Conservation (phyloP, 1,140 invertebrate genomes). For the Penaeus indicus region DNA sequence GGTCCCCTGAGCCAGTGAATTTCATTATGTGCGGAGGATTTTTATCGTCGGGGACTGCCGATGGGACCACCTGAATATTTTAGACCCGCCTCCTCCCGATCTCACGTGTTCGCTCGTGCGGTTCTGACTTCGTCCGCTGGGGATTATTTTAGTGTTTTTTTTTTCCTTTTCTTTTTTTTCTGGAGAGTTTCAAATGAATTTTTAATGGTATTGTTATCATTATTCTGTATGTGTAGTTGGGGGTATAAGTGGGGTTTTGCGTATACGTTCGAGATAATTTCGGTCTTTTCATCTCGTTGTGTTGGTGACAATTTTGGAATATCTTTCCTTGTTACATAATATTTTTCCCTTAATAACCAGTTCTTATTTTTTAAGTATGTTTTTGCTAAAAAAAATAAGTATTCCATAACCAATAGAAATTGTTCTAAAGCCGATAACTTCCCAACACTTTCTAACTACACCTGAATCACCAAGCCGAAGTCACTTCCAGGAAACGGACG, state of each 20-base stretch:
- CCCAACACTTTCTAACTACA: background rate
- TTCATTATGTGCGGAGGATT: conserved; percentile 61
- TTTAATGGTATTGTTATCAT: too few species aligned
- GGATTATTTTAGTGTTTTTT: conserved; percentile 8
- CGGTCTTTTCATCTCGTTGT: too few species aligned
- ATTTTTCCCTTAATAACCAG: too few species aligned
- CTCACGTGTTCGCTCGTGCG: background rate
- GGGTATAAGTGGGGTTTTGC: too few species aligned
- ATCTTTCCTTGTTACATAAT: too few species aligned
- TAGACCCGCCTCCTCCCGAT: conserved; percentile 32
- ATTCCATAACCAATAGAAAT: too few species aligned
- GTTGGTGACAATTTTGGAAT: too few species aligned
- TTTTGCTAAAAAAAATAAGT: too few species aligned
- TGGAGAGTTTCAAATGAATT: too few species aligned
- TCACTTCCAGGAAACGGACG: conserved; percentile 18
- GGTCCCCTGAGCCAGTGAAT: conserved; percentile 54
- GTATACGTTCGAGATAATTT: too few species aligned
- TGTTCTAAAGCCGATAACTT: background rate
- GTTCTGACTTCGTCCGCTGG: background rate
- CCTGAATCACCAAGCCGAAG: conserved; percentile 13
- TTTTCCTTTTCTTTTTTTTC: background rate
- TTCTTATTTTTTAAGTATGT: too few species aligned
- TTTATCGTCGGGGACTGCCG: conserved; percentile 53
- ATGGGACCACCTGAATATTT: conserved; percentile 60
- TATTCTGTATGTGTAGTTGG: too few species aligned